Percentiles rank a stretch among this genome's conserved stretches.
phyloP scores from a whole-genome alignment of 2,888 invertebrate species.

The Yponomeuta plumbellus region DNA sequence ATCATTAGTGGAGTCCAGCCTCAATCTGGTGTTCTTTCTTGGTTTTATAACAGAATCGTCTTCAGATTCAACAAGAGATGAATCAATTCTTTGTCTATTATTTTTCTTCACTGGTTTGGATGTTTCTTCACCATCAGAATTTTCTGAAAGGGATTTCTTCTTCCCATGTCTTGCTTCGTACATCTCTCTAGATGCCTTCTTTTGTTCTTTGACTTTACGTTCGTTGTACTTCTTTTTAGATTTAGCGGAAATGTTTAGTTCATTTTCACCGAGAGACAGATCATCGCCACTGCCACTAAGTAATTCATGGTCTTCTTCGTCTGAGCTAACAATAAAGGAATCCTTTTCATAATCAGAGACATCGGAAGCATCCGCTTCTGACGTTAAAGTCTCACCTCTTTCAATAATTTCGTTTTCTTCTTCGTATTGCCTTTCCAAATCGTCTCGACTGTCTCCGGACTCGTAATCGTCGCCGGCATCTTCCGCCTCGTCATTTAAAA shows the following conservation, averaged over 20 bases:
- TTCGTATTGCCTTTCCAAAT: conserved; percentile 64
- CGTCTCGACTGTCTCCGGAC: conserved; percentile 69
- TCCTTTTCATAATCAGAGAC: conserved; percentile 69
- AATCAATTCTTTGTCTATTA: conserved; percentile 40
- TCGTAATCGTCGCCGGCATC: conserved; percentile 61
- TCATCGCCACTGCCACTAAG: conserved; percentile 65
- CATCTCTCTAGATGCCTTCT: conserved; percentile 65
- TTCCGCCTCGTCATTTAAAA: conserved; percentile 54
- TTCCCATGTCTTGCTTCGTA: conserved; percentile 53
- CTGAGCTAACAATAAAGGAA: conserved; percentile 74
- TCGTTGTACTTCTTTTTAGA: conserved; percentile 64
- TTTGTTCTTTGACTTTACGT: conserved; percentile 59
- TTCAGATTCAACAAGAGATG: conserved; percentile 43
- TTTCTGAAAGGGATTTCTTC: not conserved
- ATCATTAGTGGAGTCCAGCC: conserved; percentile 48
- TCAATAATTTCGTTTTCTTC: conserved; percentile 66
- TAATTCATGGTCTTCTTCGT: conserved; percentile 59
- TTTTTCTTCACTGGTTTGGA: conserved; percentile 32
- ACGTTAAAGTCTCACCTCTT: conserved; percentile 69
- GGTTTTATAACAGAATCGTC: conserved; percentile 33
- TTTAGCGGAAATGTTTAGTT: conserved; percentile 56
- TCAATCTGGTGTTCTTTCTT: conserved; percentile 46
- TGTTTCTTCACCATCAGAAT: conserved; percentile 25
- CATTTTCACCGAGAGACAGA: conserved; percentile 59
- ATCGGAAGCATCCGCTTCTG: conserved; percentile 58